These are phyloP conservation scores for Helicoverpa zea DNA, from an alignment of 1,140 invertebrate genomes.

Conservation along the genomic window DNA sequence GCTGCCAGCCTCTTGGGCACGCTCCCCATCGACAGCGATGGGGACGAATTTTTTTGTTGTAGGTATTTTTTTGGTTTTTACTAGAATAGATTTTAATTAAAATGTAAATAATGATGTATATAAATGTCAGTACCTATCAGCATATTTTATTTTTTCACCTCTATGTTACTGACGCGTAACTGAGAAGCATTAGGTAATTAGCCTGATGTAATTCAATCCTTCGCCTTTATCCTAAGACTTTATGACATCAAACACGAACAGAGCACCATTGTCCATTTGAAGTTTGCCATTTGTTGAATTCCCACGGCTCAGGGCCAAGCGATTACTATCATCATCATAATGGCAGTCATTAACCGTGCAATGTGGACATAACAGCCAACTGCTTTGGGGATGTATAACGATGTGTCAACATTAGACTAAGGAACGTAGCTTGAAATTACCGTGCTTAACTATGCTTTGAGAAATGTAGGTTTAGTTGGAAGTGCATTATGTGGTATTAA, in stretches of 20 bases:
- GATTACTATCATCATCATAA: conserved; percentile 38
- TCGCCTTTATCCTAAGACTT: conserved; percentile 12
- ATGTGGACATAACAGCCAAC: conserved; percentile 24
- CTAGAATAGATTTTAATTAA: no score
- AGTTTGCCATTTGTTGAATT: conserved; percentile 23
- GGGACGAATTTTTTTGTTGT: no score
- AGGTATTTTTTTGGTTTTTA: no score
- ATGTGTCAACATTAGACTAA: not conserved
- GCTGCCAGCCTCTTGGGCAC: no score
- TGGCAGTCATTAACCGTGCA: conserved; percentile 25
- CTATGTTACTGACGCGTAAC: no score
- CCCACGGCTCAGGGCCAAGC: conserved; percentile 13
- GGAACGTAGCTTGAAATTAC: not conserved
- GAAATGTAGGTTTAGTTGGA: no score
- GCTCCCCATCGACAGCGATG: no score
- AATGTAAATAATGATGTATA: no score
- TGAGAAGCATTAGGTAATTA: not conserved
- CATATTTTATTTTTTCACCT: no score
- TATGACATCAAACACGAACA: not conserved
- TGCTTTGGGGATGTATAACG: conserved; percentile 23
- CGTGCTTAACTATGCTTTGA: not conserved
- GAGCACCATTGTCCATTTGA: conserved; percentile 8
- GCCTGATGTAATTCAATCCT: not conserved
- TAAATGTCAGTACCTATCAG: no score
- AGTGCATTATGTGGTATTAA: not conserved